Evolutionary conservation across 2,113 vertebrate species (phyloP), one percentile per base, ranked within the genome.

Genomic region (Catharus bicknelli): DNA sequence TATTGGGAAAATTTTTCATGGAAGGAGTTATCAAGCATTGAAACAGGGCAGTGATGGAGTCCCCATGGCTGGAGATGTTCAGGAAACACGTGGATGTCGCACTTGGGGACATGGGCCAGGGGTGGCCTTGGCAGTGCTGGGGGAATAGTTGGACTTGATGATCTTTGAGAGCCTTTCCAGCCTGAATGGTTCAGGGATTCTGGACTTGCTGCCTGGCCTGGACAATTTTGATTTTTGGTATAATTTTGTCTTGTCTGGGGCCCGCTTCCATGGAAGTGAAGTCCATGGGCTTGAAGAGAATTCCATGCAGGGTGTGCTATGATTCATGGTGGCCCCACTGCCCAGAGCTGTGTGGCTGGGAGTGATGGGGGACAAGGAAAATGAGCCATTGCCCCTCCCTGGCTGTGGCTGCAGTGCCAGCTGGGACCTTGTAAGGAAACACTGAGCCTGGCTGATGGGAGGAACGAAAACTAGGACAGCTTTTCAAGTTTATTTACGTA

Each of bases 221-320:
- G 38, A 9, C 34, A 43, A 2, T n/a, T 51, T 34, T 47, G 14
- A 22, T 23, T 50, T 47, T 29, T 32, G 47, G 22, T 26, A 3
- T 21, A 1, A 48, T 42, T 63, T 53, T 21, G 18, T 30, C 63
- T 29, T 66, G n/a, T 18, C 27, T 57, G 30, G 55, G 16, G 48
- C n/a, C 26, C 4, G 0, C 50, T 62, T 53, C 22, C 9, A 1
- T 7, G 45, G 34, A 62, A 30, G 7, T 17, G 47, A 66, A 47
- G 47, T 30, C 62, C 47, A 0, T 2, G 32, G 50, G 9, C 47
- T 43, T 32, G 18, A 20, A 16, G 51, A 59, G 75, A 16, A 53
- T 8, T 22, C 66, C 0, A 0, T 15, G 48, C 32, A 23, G 73
- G 29, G 13, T 6, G 19, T 4, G 16, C 3, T 20, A 8, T 27